Conservation (phyloP, 23 tunicate species). For the Oikopleura dioica region DNA sequence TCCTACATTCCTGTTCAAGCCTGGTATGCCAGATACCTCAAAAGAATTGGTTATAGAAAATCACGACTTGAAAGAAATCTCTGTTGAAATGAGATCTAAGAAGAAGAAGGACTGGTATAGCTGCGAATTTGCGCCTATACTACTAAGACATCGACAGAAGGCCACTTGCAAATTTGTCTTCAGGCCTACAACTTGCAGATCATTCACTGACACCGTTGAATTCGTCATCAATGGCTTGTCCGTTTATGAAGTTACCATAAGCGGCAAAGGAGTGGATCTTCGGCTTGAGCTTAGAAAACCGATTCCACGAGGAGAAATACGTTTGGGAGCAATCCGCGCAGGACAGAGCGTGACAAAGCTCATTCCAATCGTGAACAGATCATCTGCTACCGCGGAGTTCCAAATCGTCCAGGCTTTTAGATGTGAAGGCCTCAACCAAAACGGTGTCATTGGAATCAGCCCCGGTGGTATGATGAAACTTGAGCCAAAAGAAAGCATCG, state of each 20-base stretch:
- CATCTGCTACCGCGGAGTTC: conserved; percentile 35
- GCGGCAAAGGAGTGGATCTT: conserved; percentile 27
- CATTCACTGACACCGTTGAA: conserved; percentile 29
- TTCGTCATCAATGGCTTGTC: conserved; percentile 74
- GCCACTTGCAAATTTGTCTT: conserved; percentile 25
- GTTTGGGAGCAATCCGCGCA: conserved; percentile 51
- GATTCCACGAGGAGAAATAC: neutral
- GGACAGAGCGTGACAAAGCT: conserved; percentile 48
- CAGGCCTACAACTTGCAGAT: conserved; percentile 34
- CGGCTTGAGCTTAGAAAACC: neutral
- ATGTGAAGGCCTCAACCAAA: conserved; percentile 31
- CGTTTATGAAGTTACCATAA: conserved; percentile 22
- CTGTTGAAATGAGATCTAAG: conserved; percentile 45
- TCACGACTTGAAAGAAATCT: conserved; percentile 52
- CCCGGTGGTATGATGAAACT: conserved; percentile 45
- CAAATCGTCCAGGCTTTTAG: conserved; percentile 40
- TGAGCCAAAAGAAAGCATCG: conserved; percentile 23
- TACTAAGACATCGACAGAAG: conserved; percentile 27
- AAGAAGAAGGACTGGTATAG: conserved; percentile 37
- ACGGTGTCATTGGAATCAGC: conserved; percentile 24
- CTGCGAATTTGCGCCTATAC: conserved; percentile 24
- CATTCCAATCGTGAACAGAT: conserved; percentile 61
- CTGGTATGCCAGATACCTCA: conserved; percentile 60
- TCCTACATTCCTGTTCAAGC: conserved; percentile 54
- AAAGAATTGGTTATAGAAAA: conserved; percentile 24